A percentile compares a stretch with the other conserved stretches of the same genome.
Conservation (phyloP, 2,888 invertebrate genomes). For the Drosophila paramelanica region DNA sequence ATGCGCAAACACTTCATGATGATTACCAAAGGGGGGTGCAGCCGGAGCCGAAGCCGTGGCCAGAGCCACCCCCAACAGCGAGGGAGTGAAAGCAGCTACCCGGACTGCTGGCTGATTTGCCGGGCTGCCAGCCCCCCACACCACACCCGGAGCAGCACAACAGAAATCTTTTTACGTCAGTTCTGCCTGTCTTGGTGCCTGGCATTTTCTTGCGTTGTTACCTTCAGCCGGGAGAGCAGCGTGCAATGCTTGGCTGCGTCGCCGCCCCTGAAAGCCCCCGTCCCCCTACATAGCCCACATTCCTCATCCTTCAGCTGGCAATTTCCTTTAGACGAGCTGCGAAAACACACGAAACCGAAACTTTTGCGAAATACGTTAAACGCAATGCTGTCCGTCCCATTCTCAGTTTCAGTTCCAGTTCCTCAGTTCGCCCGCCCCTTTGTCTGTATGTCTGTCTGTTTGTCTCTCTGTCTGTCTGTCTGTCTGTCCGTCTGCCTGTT, state of each 20-base stretch:
- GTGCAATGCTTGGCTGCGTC: constrained; percentile 72
- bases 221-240: constrained; percentile 60
- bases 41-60: not conserved
- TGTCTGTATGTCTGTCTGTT: constrained; percentile 24
- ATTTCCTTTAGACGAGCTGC: constrained; percentile 65
- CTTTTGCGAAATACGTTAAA: constrained; percentile 78
- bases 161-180: constrained; percentile 80
- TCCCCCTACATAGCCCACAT: not conserved
- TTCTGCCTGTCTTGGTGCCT: constrained; percentile 83
- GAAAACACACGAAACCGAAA: constrained; percentile 72
- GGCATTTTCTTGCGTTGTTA: constrained; percentile 83
- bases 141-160: constrained; percentile 34
- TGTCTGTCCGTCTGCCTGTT: constrained; percentile 50
- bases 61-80: constrained; percentile 30
- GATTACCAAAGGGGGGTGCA: constrained; percentile 40
- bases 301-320: constrained; percentile 40
- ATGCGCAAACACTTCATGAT: constrained; percentile 72
- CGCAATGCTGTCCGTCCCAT: constrained; percentile 62
- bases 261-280: constrained; percentile 17
- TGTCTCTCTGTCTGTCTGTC: constrained; percentile 67
- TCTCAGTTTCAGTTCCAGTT: constrained; percentile 15
- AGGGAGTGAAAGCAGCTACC: constrained; percentile 37
- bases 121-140: constrained; percentile 26
- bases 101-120: constrained; percentile 22
- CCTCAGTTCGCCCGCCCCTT: constrained; percentile 37